These are phyloP conservation scores for Patiria pectinifera DNA, from an alignment of 53 echinoderm and acorn worm species.

Conservation along the genomic window DNA sequence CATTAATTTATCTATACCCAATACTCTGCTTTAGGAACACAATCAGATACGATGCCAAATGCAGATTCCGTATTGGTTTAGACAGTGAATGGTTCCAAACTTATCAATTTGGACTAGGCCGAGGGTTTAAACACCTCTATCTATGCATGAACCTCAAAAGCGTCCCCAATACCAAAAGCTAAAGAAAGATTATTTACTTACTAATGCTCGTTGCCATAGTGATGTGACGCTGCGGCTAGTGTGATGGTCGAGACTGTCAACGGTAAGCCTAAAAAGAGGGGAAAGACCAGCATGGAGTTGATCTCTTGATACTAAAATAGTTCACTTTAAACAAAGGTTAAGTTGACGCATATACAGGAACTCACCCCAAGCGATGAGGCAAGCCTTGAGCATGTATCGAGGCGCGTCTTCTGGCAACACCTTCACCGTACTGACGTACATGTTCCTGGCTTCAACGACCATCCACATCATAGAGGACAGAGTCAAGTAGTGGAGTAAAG, in stretches of 20 bases:
- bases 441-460: conserved; percentile 84
- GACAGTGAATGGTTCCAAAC: too few species aligned
- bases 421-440: conserved; percentile 77
- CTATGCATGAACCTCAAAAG: too few species aligned
- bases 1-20: neutral
- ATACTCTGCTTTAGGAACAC: too few species aligned
- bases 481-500: conserved; percentile 83
- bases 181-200: neutral
- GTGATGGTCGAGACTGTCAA: conserved; percentile 71
- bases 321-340: too few species aligned
- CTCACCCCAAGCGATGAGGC: conserved; percentile 86
- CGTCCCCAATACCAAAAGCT: too few species aligned
- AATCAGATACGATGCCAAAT: too few species aligned
- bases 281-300: neutral
- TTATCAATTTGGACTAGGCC: too few species aligned
- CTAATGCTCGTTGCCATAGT: conserved; percentile 72
- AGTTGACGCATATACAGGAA: neutral
- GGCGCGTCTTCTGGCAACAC: conserved; percentile 74
- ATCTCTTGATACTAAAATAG: too few species aligned
- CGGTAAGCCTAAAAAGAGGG: conserved; percentile 66
- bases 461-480: conserved; percentile 87
- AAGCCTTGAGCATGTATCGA: conserved; percentile 72
- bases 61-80: too few species aligned
- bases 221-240: conserved; percentile 57
- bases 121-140: too few species aligned